A percentile compares a stretch with the other conserved stretches of the same genome.
Conservation (phyloP, 2,888 invertebrate genomes). For the Sphaerophoria rueppellii region DNA sequence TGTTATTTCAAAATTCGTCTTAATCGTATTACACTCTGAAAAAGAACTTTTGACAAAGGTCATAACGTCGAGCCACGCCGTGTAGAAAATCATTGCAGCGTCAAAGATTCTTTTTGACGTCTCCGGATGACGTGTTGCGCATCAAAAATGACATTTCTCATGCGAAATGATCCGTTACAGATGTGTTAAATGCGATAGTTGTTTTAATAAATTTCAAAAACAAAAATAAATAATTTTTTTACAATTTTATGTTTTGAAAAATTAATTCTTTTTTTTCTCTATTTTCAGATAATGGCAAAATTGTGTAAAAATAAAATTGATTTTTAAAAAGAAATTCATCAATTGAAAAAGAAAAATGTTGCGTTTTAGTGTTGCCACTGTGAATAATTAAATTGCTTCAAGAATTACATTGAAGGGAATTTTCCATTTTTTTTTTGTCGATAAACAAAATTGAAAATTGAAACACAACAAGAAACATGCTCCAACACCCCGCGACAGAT, state of each 20-base stretch:
- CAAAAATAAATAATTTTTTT: slow-evolving; percentile 29
- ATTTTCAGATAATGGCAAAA: slow-evolving; percentile 73
- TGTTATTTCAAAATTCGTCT: slow-evolving; percentile 15
- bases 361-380: background rate
- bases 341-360: slow-evolving; percentile 36
- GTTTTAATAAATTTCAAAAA: slow-evolving; percentile 18
- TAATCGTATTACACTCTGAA: slow-evolving; percentile 24
- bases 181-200: slow-evolving; percentile 50
- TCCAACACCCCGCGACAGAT: slow-evolving; percentile 82
- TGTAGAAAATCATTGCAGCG: background rate
- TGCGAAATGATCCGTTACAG: slow-evolving; percentile 54
- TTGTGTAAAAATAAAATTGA: slow-evolving; percentile 37
- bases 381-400: background rate
- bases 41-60: slow-evolving; percentile 35
- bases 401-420: slow-evolving; percentile 15
- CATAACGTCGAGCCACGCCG: slow-evolving; percentile 25
- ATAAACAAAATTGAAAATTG: slow-evolving; percentile 17
- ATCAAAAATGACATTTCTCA: slow-evolving; percentile 70
- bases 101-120: slow-evolving; percentile 48
- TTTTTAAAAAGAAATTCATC: slow-evolving; percentile 19
- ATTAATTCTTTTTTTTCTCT: slow-evolving; percentile 50
- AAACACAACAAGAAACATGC: slow-evolving; percentile 76
- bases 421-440: slow-evolving; percentile 17
- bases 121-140: slow-evolving; percentile 38
- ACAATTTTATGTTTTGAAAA: slow-evolving; percentile 21